Base-by-base conservation (phyloP, 2,888 invertebrate genomes). In the Oegoconia quadripuncta region DNA sequence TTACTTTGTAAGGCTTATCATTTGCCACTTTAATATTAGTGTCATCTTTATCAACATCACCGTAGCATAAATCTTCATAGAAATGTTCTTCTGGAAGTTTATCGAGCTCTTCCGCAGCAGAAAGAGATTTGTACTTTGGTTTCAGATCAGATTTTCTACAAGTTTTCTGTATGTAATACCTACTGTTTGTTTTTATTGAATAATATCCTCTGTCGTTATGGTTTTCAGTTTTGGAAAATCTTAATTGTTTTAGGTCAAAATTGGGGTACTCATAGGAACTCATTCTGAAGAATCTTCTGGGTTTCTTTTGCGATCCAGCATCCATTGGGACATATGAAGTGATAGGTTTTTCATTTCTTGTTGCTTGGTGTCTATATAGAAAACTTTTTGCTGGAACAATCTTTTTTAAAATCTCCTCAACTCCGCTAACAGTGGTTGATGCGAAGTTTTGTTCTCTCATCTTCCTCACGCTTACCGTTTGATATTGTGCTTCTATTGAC, bases 321-420 rank as follows among this genome's bases (percentile, higher is more conserved):
- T 80, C 74, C 88, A 88, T 88, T 1, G 86, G 86, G 13, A 83
- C 54, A 41, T 88, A 88, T 1, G 87, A 80, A 6, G 76, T 76
- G 0, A 63, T 49, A 15, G 64, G 57, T 50, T 74, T 67, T 3
- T 68, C 64, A 23, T 44, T 45, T 39, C 61, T 61, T 5, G 12
- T 13, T 16, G 60, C 55, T 42, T 78, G 74, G 27, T 83, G 69
- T 58, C 84, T 77, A 37, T 88, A 88, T 0, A 88, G 46, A 49
- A 88, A 88, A 44, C 88, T 88, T 48, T 84, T 88, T 0, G 81
- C 75, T 23, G 82, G 81, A 1, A 80, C 79, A 20, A 87, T 61
- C 50, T 59, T 78, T 39, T 74, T 77, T 3, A 86, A 52, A 18
- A 87, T 56, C 26, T 86, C 87, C 48, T 86, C 87, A 1, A 82